These are phyloP conservation scores for Stercorarius parasiticus DNA, from an alignment of 2,113 vertebrate genomes.

Conservation along the genomic window DNA sequence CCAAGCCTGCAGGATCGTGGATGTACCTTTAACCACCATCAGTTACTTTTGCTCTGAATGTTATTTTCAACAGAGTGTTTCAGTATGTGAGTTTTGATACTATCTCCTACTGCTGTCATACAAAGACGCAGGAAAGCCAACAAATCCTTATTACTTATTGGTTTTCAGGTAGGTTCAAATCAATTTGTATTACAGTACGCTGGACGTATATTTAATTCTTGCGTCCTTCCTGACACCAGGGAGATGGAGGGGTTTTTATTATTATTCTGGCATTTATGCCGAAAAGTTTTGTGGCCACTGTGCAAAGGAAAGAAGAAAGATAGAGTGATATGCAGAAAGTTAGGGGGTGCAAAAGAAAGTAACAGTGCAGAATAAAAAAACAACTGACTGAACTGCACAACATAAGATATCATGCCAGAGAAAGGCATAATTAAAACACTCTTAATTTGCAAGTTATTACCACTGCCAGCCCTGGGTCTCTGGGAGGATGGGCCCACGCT, in stretches of 20 bases:
- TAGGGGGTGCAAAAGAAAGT: background rate
- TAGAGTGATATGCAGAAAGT: background rate
- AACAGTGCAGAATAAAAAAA: background rate
- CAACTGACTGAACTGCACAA: background rate
- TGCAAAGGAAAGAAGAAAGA: background rate
- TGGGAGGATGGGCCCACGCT: background rate
- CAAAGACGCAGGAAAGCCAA: background rate
- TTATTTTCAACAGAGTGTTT: background rate
- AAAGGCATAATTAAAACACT: background rate
- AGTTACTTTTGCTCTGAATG: background rate
- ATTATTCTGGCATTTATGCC: background rate
- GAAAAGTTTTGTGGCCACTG: background rate
- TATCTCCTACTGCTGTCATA: constrained; percentile 30
- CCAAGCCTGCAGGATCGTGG: background rate
- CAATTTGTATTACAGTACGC: constrained; percentile 33
- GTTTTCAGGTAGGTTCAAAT: constrained; percentile 41
- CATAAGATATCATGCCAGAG: background rate
- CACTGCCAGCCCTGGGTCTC: background rate
- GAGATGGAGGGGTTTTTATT: background rate
- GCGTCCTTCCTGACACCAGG: constrained; percentile 10
- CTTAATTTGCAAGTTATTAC: background rate
- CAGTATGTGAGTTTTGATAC: background rate
- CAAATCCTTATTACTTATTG: constrained; percentile 58
- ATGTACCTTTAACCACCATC: background rate
- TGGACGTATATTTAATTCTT: background rate